Evolutionary conservation across 2,888 invertebrate genomes (phyloP), one percentile per base, ranked within the genome.

Genomic region (Strigamia crassipes): DNA sequence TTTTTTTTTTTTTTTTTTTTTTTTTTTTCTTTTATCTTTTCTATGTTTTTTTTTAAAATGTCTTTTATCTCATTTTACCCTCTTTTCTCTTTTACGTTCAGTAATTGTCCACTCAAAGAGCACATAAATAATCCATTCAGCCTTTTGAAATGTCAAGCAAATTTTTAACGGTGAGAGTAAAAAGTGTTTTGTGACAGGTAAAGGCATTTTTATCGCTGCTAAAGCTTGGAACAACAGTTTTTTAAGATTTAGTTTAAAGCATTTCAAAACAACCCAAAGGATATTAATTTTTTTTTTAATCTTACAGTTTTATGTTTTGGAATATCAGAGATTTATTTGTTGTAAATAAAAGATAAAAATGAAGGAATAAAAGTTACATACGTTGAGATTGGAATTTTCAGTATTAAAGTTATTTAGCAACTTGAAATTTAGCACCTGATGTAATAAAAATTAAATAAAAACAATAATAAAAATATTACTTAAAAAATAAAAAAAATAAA

Each of bases 151-250:
- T 42, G 42, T 78, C 78, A 42, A 78, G 42, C 42, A 78, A 78
- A 73, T 42, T 78, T 78, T 78, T 78, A 78, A 78, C 42, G 78
- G 78, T 42, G 78, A 78, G 78, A 78, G 34, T 78, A 78, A 78
- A 78, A 73, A 73, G 73, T 73, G 73, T 73, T 73, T 73, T 73
- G 73, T 73, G 73, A 73, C 73, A 73, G 73, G 73, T 73, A 73
- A 73, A 73, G 73, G 73, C 73, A 73, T 73, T 73, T 73, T 73
- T 73, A 73, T 73, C 73, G 73, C 27, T 73, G 21, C 73, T 73
- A 73, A 73, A 27, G 15, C 73, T 73, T 31, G 15, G 27, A 23
- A 73, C 23, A 23, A 31, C 73, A 73, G 27, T 73, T 73, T 73
- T 73, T 73, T 73, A 73, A 73, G 31, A 27, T 31, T 73, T 13